These are phyloP conservation scores for Schizothorax lantsangensis DNA, from an alignment of 2,797 vertebrate species.

Conservation along the genomic window DNA sequence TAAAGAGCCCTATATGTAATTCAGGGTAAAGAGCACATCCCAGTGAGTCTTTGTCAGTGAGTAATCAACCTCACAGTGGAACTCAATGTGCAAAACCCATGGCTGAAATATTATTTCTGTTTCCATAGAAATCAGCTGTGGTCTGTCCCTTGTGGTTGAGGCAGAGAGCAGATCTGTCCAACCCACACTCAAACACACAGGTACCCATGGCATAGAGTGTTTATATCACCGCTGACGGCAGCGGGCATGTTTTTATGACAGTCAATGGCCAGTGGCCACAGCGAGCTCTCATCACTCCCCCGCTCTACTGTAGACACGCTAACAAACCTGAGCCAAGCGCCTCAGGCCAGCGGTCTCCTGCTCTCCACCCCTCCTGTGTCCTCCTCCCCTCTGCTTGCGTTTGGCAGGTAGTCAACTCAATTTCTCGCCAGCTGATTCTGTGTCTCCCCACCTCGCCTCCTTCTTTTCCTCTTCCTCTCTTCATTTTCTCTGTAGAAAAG, in stretches of 20 bases:
- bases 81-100: conserved; percentile 13
- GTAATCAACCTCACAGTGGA: conserved; percentile 30
- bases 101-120: conserved; percentile 53
- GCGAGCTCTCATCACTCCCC: conserved; percentile 34
- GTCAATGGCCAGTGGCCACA: conserved; percentile 35
- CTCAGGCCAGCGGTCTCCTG: conserved; percentile 33
- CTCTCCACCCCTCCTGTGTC: conserved; percentile 3
- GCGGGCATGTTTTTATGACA: conserved; percentile 19
- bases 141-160: conserved; percentile 40
- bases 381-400: conserved; percentile 34
- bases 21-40: background rate
- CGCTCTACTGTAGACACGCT: conserved; percentile 20
- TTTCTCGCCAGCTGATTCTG: conserved; percentile 55
- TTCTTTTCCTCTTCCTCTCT: conserved; percentile 18
- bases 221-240: conserved; percentile 21
- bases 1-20: background rate
- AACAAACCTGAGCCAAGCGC: conserved; percentile 38
- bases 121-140: conserved; percentile 50
- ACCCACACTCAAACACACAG: conserved; percentile 24
- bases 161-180: conserved; percentile 15
- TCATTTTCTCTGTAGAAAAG: conserved; percentile 22
- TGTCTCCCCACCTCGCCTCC: conserved; percentile 24
- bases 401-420: conserved; percentile 56
- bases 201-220: conserved; percentile 6
- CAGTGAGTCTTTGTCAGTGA: background rate